Evolutionary conservation across 2,797 vertebrate genomes (phyloP).

Genomic region (Phalanger gymnotis): DNA sequence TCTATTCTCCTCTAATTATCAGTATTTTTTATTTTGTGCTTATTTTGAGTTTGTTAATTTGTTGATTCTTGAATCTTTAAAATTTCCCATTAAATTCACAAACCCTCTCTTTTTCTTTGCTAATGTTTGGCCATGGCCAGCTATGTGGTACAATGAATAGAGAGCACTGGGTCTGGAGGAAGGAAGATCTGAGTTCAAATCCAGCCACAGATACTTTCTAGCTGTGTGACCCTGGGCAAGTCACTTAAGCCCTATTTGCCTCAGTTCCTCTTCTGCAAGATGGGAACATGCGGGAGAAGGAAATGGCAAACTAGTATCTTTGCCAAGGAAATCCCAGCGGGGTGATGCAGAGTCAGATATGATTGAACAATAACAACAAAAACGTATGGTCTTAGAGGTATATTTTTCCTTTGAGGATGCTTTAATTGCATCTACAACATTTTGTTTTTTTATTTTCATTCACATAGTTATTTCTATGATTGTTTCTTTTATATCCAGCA

Average conservation of each 20-base stretch:
- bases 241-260: background rate
- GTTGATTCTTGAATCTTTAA: slow-evolving; percentile 29
- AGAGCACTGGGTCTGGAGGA: background rate
- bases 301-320: background rate
- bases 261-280: background rate
- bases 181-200: background rate
- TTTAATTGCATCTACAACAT: background rate
- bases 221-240: background rate
- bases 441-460: background rate
- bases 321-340: background rate
- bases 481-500: background rate
- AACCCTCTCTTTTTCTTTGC: slow-evolving; percentile 44
- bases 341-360: background rate
- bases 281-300: background rate
- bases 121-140: background rate
- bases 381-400: background rate
- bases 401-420: background rate
- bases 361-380: background rate
- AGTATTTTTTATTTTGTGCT: slow-evolving; percentile 37
- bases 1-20: slow-evolving; percentile 24
- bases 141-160: background rate
- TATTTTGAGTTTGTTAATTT: slow-evolving; percentile 33
- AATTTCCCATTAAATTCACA: slow-evolving; percentile 32
- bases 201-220: background rate
- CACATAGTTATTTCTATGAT: background rate